phyloP scores from a whole-genome alignment of 2,113 vertebrate species.

The Calypte anna region DNA sequence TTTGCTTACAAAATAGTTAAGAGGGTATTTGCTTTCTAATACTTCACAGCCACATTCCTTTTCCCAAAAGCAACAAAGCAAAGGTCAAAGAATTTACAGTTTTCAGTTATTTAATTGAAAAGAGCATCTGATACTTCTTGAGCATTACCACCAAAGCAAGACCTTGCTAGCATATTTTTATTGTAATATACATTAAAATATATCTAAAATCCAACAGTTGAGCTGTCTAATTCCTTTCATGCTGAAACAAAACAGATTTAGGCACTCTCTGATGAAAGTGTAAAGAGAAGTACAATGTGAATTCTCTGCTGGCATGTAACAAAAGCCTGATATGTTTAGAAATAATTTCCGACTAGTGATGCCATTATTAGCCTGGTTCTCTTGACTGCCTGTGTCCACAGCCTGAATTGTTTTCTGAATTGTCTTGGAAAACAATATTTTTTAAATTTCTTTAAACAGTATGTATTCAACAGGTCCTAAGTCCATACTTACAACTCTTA shows the following conservation, averaged over 20 bases:
- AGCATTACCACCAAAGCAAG: not conserved
- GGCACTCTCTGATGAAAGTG: not conserved
- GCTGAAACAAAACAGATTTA: not conserved
- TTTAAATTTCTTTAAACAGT: not conserved
- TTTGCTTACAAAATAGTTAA: not conserved
- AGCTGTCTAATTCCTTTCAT: accelerated
- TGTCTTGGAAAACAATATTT: not conserved
- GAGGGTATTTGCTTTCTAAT: not conserved
- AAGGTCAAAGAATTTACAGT: not conserved
- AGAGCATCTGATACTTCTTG: not conserved
- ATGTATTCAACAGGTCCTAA: not conserved
- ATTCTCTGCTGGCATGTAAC: not conserved
- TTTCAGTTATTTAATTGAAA: not conserved
- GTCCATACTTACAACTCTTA: not conserved
- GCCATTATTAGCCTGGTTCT: not conserved
- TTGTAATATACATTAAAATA: not conserved
- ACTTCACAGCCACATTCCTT: not conserved
- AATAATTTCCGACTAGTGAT: not conserved
- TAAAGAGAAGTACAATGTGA: not conserved
- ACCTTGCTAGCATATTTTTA: not conserved
- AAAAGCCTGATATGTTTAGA: not conserved
- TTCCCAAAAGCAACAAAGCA: not conserved
- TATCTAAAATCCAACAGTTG: not conserved
- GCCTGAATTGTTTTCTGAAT: not conserved
- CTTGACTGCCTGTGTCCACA: not conserved